A percentile compares a stretch with the other conserved stretches of the same genome.
These are phyloP conservation scores for Equus przewalskii DNA, from an alignment of 2,113 vertebrate species.

Conservation along the genomic window DNA sequence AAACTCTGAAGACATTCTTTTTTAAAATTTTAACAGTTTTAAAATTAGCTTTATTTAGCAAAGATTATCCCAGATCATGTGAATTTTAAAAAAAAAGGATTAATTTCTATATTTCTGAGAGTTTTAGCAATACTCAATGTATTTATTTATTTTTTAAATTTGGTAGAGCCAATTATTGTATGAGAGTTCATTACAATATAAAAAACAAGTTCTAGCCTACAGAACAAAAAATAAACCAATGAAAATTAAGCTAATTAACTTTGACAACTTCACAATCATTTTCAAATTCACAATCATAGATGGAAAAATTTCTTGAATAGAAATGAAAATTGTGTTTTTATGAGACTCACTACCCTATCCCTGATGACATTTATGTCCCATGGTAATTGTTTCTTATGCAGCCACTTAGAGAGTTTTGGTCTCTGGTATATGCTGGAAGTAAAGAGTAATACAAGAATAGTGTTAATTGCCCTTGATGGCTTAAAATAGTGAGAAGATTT, in stretches of 20 bases:
- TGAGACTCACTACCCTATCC: not conserved
- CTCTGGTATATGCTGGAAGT: not conserved
- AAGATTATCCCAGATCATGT: too few species aligned
- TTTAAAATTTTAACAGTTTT: too few species aligned
- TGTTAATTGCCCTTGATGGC: not conserved
- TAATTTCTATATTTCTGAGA: too few species aligned
- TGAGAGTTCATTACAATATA: not conserved
- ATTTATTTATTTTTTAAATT: not conserved
- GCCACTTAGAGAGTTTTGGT: not conserved
- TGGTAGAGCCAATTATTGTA: slow-evolving; percentile 36
- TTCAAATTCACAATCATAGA: slow-evolving; percentile 1
- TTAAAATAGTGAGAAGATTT: slow-evolving; percentile 49
- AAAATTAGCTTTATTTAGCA: too few species aligned
- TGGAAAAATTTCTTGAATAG: not conserved
- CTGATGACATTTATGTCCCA: not conserved
- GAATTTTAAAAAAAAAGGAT: too few species aligned
- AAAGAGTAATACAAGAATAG: slow-evolving; percentile 18
- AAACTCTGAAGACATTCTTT: too few species aligned
- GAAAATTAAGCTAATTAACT: slow-evolving; percentile 55
- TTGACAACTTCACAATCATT: slow-evolving; percentile 8
- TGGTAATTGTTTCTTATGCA: not conserved
- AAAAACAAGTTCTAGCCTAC: slow-evolving; percentile 21
- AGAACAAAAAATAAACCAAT: not conserved
- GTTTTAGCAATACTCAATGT: too few species aligned
- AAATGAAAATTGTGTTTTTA: not conserved